Conservation (phyloP, 2,888 invertebrate species). For the Gymnosoma rotundatum region DNA sequence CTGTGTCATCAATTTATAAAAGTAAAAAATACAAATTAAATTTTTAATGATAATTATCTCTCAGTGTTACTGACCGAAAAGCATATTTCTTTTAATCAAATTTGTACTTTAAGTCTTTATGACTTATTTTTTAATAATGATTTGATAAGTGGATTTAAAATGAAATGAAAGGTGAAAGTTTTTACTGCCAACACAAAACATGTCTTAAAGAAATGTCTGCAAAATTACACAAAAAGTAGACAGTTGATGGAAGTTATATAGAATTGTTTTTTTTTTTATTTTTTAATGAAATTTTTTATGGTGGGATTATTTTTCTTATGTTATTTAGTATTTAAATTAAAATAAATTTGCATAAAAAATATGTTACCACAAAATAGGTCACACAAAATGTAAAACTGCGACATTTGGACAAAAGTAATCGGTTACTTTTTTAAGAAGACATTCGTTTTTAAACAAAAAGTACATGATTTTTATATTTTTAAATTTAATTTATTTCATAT, state of each 20-base stretch:
- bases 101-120: conserved; percentile 13
- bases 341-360: too few relatives aligned
- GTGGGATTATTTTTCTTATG: neutral
- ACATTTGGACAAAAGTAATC: too few relatives aligned
- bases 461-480: too few relatives aligned
- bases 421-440: too few relatives aligned
- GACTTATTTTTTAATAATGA: conserved; percentile 2
- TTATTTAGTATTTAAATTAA: neutral
- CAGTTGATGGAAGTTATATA: conserved; percentile 38
- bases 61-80: conserved; percentile 6
- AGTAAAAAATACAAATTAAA: neutral
- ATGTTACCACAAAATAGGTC: too few relatives aligned
- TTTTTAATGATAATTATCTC: conserved; percentile 21
- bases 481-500: too few relatives aligned
- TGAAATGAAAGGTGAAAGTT: conserved; percentile 55
- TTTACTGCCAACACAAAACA: conserved; percentile 15
- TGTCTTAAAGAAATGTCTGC: neutral
- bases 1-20: conserved; percentile 8
- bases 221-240: conserved; percentile 35
- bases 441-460: too few relatives aligned
- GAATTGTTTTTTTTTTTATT: neutral
- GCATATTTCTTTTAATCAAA: conserved; percentile 9
- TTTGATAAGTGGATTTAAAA: conserved; percentile 12
- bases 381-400: too few relatives aligned
- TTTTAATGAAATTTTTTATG: neutral